A percentile compares a stretch with the other conserved stretches of the same genome.
phyloP scores from a whole-genome alignment of 2,113 vertebrate genomes.

The Sceloporus undulatus region DNA sequence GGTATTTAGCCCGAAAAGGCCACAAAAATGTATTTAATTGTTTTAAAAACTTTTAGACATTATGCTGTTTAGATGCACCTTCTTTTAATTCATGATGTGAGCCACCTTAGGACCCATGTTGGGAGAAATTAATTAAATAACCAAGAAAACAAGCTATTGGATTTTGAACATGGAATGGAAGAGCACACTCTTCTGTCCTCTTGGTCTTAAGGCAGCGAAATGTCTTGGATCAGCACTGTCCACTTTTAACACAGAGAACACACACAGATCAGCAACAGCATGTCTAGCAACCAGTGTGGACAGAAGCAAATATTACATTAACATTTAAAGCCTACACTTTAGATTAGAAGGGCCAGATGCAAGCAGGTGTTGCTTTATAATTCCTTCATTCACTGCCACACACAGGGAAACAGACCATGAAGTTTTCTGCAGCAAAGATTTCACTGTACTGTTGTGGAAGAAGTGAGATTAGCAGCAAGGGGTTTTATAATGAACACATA shows the following conservation, averaged over 20 bases:
- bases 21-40: no score
- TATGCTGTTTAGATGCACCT: no score
- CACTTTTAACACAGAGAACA: constrained; percentile 9
- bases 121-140: no score
- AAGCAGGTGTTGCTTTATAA: not conserved
- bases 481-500: constrained; percentile 41
- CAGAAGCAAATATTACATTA: constrained; percentile 1
- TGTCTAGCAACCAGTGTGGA: constrained; percentile 32
- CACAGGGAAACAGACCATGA: not conserved
- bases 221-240: not conserved
- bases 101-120: no score
- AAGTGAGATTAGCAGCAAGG: constrained; percentile 24
- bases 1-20: no score
- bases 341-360: not conserved
- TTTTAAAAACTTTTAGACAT: no score
- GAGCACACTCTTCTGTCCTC: no score
- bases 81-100: no score
- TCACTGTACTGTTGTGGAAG: constrained; percentile 14
- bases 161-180: no score
- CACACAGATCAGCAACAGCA: constrained; percentile 25
- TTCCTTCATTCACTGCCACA: not conserved
- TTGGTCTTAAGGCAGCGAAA: not conserved
- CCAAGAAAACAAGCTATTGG: no score
- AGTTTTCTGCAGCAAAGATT: constrained; percentile 20
- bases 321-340: not conserved